Percentiles rank a stretch among this genome's conserved stretches.
Conservation (phyloP, 2,888 invertebrate species). For the Cerceris rybyensis region DNA sequence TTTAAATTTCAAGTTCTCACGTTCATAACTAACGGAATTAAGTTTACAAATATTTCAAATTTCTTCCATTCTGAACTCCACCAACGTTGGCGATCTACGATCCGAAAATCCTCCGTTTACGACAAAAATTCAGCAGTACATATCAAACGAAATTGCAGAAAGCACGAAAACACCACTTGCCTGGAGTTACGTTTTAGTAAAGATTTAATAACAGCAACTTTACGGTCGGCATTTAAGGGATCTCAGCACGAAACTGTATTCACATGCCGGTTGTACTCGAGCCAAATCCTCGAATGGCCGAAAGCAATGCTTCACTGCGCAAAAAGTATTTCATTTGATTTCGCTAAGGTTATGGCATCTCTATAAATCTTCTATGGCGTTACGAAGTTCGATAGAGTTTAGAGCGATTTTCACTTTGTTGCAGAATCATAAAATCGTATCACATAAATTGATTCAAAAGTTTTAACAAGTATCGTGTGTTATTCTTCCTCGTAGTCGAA, state of each 20-base stretch:
- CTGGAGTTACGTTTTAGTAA: slow-evolving; percentile 5
- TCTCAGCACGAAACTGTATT: slow-evolving; percentile 27
- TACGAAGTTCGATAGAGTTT: background rate
- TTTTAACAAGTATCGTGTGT: too few species aligned
- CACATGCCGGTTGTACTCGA: slow-evolving; percentile 11
- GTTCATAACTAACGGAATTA: too few species aligned
- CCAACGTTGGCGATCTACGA: background rate
- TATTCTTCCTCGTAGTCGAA: too few species aligned
- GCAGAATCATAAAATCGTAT: too few species aligned
- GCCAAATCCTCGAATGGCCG: background rate
- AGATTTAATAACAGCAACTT: slow-evolving; percentile 28
- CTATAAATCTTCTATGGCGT: background rate
- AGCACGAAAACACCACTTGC: slow-evolving; percentile 1
- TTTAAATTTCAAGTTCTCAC: too few species aligned
- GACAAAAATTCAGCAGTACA: background rate
- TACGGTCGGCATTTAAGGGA: slow-evolving; percentile 25
- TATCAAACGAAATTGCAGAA: background rate
- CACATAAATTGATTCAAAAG: too few species aligned
- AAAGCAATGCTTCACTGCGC: slow-evolving; percentile 22
- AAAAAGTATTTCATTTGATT: background rate
- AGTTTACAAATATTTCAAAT: too few species aligned
- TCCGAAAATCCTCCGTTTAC: background rate
- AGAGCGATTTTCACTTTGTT: background rate
- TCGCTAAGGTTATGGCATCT: background rate
- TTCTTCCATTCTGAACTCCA: too few species aligned